Percentiles rank a stretch among this genome's conserved stretches.
These are phyloP conservation scores for Junco hyemalis DNA, from an alignment of 2,113 vertebrate genomes.

Conservation along the genomic window DNA sequence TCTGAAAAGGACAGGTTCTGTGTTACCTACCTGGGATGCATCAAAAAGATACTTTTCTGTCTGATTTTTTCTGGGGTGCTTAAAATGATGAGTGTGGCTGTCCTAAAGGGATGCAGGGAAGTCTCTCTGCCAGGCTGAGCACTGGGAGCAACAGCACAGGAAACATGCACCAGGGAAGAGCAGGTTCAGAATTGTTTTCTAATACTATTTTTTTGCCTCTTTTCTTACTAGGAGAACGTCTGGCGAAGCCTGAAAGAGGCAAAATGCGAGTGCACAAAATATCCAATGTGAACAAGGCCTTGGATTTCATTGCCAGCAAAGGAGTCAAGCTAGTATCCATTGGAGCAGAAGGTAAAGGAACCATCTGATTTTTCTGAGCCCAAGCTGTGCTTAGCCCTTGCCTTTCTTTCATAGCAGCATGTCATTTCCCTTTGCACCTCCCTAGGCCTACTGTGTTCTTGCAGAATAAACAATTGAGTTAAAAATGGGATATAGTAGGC, in stretches of 20 bases:
- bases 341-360: constrained; percentile 90
- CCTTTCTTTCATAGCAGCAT: neutral
- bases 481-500: neutral
- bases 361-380: neutral
- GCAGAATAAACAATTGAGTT: neutral
- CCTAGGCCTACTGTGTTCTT: neutral
- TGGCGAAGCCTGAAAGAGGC: constrained; percentile 97
- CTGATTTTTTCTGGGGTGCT: neutral
- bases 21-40: neutral
- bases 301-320: constrained; percentile 95
- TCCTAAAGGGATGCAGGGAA: neutral
- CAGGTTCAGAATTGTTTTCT: neutral
- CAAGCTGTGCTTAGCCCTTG: neutral
- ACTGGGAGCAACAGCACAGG: neutral
- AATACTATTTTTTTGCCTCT: neutral
- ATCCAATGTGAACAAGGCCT: constrained; percentile 98
- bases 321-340: constrained; percentile 98
- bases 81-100: neutral
- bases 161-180: neutral
- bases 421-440: neutral
- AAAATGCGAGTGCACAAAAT: constrained; percentile 99
- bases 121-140: neutral
- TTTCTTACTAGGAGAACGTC: constrained; percentile 85
- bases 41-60: neutral
- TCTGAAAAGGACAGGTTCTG: neutral